Conservation (phyloP, 2,888 invertebrate species). For the Bimastos eiseni region DNA sequence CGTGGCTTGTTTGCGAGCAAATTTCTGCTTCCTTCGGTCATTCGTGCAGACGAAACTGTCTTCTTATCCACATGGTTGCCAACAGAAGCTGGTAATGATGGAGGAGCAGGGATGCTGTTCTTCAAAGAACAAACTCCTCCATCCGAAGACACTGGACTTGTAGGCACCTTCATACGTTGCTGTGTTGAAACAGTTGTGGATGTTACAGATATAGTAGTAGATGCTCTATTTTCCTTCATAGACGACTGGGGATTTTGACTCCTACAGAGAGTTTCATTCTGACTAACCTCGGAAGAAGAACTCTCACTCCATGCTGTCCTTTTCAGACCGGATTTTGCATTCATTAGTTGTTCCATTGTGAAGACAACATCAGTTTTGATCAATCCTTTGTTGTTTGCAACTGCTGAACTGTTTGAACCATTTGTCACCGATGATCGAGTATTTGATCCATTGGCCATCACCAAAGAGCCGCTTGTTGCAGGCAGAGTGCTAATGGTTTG, state of each 20-base stretch:
- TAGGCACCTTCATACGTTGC: not conserved
- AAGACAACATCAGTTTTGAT: not conserved
- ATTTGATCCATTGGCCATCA: not conserved
- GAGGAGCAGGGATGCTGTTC: not conserved
- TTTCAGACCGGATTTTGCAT: not conserved
- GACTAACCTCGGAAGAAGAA: not conserved
- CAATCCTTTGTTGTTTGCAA: not conserved
- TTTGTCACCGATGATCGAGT: not conserved
- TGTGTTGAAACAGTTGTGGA: not conserved
- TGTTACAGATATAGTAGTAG: not conserved
- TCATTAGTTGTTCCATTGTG: slow-evolving; percentile 15
- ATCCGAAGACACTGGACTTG: not conserved
- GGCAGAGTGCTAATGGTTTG: not conserved
- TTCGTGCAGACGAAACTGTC: not conserved
- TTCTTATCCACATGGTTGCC: not conserved
- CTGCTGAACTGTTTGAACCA: not conserved
- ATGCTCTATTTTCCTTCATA: not conserved
- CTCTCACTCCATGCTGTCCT: not conserved
- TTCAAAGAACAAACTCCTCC: not conserved
- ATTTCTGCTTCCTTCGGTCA: not conserved
- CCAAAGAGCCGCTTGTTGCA: not conserved
- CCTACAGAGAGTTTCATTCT: not conserved
- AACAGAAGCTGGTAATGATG: not conserved
- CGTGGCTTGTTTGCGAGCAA: slow-evolving; percentile 31
- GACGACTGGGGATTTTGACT: not conserved